Conservation (phyloP, 2,797 vertebrate genomes). For the Alouatta caraya region DNA sequence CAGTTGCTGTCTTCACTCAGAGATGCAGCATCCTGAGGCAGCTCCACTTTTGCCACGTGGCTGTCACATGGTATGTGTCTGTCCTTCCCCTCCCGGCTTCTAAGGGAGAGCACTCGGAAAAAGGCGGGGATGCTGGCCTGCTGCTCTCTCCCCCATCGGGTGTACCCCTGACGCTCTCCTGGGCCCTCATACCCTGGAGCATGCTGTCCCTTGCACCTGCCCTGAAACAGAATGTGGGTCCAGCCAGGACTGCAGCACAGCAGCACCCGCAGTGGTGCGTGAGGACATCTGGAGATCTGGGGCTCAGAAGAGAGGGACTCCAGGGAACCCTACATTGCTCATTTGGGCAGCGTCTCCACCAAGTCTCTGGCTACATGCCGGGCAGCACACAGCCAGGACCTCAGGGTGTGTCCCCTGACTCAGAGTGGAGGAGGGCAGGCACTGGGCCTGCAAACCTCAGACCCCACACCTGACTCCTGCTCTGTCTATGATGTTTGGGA, state of each 20-base stretch:
- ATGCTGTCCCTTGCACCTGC: not conserved
- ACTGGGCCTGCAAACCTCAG: no score
- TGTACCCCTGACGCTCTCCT: not conserved
- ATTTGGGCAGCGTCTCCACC: not conserved
- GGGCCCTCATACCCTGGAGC: not conserved
- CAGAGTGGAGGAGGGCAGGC: rapidly evolving
- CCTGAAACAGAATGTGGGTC: not conserved
- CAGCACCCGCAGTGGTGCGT: rapidly evolving
- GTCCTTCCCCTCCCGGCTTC: not conserved
- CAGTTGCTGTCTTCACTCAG: rapidly evolving
- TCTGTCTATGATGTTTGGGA: rapidly evolving
- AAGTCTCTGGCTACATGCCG: rapidly evolving
- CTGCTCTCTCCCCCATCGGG: rapidly evolving
- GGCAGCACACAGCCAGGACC: rapidly evolving
- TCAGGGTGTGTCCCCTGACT: not conserved
- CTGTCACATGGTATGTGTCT: rapidly evolving
- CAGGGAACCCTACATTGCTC: not conserved
- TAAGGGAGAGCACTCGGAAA: not conserved
- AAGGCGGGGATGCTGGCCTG: not conserved
- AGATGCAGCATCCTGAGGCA: rapidly evolving
- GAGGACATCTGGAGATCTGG: no score
- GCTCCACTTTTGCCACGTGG: rapidly evolving
- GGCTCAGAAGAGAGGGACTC: not conserved
- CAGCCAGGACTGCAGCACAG: rapidly evolving
- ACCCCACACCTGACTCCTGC: no score